Evolutionary conservation across 2,797 vertebrate genomes (phyloP).

Genomic region (Buphagus erythrorhynchus): DNA sequence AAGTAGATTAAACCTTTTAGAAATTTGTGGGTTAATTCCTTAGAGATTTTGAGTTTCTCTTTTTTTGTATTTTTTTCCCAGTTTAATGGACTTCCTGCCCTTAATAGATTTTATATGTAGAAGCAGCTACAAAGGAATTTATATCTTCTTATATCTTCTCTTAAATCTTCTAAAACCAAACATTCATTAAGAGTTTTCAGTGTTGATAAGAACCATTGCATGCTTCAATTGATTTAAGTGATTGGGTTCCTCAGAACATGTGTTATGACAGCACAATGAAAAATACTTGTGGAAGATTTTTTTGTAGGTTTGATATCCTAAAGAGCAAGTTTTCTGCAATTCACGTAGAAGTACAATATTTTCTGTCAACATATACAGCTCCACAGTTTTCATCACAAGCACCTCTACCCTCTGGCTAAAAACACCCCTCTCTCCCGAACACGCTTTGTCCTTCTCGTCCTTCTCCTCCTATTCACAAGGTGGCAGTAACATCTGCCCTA

Average conservation of each 20-base stretch:
- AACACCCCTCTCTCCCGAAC: neutral
- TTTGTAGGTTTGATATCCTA: neutral
- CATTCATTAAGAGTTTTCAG: neutral
- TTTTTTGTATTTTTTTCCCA: neutral
- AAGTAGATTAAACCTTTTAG: neutral
- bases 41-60: accelerated
- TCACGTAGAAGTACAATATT: neutral
- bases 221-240: accelerated
- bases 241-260: neutral
- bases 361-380: neutral
- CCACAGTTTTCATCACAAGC: neutral
- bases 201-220: neutral
- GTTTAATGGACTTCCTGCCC: neutral
- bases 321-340: neutral
- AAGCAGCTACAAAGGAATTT: neutral
- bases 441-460: accelerated
- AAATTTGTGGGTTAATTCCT: neutral
- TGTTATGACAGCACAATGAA: neutral
- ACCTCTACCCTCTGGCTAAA: neutral
- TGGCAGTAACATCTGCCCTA: neutral
- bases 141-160: neutral
- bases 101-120: neutral
- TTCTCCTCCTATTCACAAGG: neutral
- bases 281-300: neutral
- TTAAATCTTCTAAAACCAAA: neutral